These are phyloP conservation scores for Scolanthus callimorphus DNA, from an alignment of 92 coral and sea anemone genomes.

Conservation along the genomic window DNA sequence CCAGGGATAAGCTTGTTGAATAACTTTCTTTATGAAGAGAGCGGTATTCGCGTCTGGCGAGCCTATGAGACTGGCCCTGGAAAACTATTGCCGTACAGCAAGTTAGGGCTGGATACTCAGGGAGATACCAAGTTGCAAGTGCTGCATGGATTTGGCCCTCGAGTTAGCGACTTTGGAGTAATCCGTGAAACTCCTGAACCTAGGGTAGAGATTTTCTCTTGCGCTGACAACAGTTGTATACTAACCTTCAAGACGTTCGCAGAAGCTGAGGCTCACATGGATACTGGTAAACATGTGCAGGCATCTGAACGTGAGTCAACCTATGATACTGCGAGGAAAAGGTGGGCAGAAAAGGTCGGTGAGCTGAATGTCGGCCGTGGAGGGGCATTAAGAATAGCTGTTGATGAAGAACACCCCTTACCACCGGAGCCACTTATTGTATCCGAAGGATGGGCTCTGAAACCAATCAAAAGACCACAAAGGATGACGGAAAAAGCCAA, in stretches of 20 bases:
- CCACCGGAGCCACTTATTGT: conserved; percentile 6
- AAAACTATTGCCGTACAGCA: conserved; percentile 14
- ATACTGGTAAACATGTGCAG: conserved; percentile 25
- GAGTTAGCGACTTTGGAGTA: conserved; percentile 5
- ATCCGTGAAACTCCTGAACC: neutral
- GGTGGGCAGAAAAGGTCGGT: conserved; percentile 31
- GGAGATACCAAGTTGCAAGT: conserved; percentile 20
- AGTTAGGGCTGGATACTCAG: conserved; percentile 24
- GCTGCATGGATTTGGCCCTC: conserved; percentile 23
- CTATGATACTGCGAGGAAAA: conserved; percentile 25
- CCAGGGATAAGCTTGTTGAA: conserved; percentile 37
- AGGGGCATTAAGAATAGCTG: conserved; percentile 4
- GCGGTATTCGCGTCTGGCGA: conserved; percentile 21
- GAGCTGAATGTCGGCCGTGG: conserved; percentile 26
- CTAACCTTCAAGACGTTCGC: conserved; percentile 29
- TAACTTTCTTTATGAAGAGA: conserved; percentile 12
- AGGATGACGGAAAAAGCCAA: no score
- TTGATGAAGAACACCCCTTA: conserved; percentile 12
- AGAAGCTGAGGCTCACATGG: conserved; percentile 37
- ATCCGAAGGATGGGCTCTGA: no score
- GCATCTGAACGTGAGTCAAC: conserved; percentile 22
- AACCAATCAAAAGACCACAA: no score
- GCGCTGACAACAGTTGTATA: conserved; percentile 21
- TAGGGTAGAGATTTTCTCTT: conserved; percentile 12
- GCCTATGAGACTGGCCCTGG: conserved; percentile 20